These are phyloP conservation scores for Smithornis capensis DNA, from an alignment of 2,113 vertebrate genomes.

Conservation along the genomic window DNA sequence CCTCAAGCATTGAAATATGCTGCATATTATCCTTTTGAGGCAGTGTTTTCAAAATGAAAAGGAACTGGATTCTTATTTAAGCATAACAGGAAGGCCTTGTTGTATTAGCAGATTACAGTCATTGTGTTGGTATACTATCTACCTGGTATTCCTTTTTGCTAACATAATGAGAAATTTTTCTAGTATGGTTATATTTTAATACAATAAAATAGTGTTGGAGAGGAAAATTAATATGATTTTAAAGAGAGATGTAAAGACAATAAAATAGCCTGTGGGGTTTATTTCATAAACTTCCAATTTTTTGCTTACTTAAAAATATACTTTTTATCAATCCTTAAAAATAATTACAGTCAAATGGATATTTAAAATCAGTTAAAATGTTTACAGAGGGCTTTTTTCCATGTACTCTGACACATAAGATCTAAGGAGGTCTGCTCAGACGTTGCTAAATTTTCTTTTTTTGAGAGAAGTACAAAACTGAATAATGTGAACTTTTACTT, in stretches of 20 bases:
- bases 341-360: conserved; percentile 34
- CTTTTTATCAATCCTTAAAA: conserved; percentile 47
- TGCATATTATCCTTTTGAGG: conserved; percentile 17
- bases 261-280: conserved; percentile 8
- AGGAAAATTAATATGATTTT: conserved; percentile 47
- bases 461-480: background rate
- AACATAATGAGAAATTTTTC: conserved; percentile 57
- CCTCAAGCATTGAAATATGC: background rate
- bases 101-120: conserved; percentile 63
- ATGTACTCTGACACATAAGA: background rate
- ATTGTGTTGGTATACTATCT: conserved; percentile 64
- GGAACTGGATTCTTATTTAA: conserved; percentile 40
- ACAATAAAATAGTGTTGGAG: conserved; percentile 7
- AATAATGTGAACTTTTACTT: background rate
- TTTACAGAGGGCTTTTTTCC: background rate
- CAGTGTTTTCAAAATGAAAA: conserved; percentile 36
- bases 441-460: background rate
- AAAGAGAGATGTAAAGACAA: conserved; percentile 48
- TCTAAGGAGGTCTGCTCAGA: background rate
- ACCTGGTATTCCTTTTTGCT: conserved; percentile 55
- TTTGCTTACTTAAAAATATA: conserved; percentile 5
- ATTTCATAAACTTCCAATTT: conserved; percentile 30
- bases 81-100: conserved; percentile 19
- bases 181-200: conserved; percentile 27
- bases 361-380: conserved; percentile 41